These are phyloP conservation scores for Timema cristinae DNA, from an alignment of 2,888 invertebrate species.

Conservation along the genomic window DNA sequence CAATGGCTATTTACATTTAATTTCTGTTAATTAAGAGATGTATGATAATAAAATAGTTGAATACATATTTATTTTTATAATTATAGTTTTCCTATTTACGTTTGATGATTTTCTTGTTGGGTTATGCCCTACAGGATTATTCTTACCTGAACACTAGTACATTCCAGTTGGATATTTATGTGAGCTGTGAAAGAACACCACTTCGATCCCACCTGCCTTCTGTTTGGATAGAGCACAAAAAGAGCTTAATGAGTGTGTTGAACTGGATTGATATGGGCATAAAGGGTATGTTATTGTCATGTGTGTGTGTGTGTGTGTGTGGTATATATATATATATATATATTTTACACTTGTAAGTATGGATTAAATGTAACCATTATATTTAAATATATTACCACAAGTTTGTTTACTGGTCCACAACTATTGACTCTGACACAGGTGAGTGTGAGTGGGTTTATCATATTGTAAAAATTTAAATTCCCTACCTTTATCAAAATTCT, in stretches of 20 bases:
- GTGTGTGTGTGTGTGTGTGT: too few relatives aligned
- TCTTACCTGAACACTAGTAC: conserved; percentile 42
- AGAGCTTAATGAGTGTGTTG: conserved; percentile 40
- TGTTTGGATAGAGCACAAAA: conserved; percentile 40
- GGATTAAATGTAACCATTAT: too few relatives aligned
- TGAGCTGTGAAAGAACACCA: conserved; percentile 40
- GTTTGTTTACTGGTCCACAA: not conserved
- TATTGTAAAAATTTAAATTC: too few relatives aligned
- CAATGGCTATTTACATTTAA: too few relatives aligned
- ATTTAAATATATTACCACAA: not conserved
- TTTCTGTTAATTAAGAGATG: too few relatives aligned
- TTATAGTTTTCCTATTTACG: too few relatives aligned
- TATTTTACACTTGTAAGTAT: too few relatives aligned
- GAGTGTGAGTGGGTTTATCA: not conserved
- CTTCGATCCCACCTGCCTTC: conserved; percentile 17
- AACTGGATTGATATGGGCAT: conserved; percentile 34
- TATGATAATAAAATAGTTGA: too few relatives aligned
- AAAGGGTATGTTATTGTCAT: conserved; percentile 25
- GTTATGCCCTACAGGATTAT: conserved; percentile 39
- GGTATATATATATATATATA: too few relatives aligned
- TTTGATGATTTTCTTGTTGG: too few relatives aligned
- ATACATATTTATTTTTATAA: too few relatives aligned
- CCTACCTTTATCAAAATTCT: too few relatives aligned
- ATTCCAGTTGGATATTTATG: conserved; percentile 41
- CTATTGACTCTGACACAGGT: not conserved